Conservation (phyloP, 2,113 vertebrate species). For the Carassius auratus region DNA sequence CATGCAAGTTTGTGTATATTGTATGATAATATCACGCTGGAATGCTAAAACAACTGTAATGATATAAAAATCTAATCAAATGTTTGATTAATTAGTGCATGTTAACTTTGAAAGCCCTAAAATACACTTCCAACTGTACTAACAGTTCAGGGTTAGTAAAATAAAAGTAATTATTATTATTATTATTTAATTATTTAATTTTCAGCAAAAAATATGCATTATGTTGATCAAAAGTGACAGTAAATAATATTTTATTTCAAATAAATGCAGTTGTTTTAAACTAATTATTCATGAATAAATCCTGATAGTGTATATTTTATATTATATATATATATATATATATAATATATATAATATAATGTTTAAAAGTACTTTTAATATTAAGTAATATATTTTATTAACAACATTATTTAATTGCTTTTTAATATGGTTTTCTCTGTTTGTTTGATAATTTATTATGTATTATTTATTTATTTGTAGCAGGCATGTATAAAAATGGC, state of each 20-base stretch:
- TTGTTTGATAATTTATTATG: neutral
- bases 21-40: neutral
- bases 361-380: neutral
- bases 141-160: neutral
- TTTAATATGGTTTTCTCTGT: neutral
- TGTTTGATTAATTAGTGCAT: neutral
- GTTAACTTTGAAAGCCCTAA: neutral
- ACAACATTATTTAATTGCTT: neutral
- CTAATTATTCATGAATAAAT: neutral
- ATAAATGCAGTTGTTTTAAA: neutral
- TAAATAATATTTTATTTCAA: neutral
- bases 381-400: neutral
- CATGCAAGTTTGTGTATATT: neutral
- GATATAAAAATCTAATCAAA: neutral
- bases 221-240: neutral
- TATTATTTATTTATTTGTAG: constrained; percentile 55
- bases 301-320: neutral
- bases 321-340: too few relatives aligned
- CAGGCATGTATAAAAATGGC: constrained; percentile 77
- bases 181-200: too few relatives aligned
- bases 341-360: too few relatives aligned
- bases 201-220: neutral
- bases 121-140: neutral
- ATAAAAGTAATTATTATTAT: neutral
- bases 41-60: neutral